Percentiles rank a stretch among this genome's conserved stretches.
Evolutionary conservation across 1,140 invertebrate genomes (phyloP).

Genomic region (Drosophila asahinai): DNA sequence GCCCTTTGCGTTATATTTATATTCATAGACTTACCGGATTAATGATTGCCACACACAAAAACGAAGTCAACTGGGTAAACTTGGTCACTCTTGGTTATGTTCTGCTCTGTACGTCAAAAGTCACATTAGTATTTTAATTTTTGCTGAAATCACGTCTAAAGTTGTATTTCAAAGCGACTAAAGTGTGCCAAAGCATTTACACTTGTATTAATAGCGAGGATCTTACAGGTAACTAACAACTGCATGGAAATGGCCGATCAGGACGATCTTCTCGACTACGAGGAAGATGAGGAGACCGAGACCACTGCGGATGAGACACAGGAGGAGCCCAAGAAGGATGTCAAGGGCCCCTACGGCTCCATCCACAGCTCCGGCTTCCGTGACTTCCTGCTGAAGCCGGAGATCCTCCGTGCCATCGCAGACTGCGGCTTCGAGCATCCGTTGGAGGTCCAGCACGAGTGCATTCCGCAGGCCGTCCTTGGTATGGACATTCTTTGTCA

Average conservation of each 20-base stretch:
- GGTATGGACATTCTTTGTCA: conserved; percentile 99
- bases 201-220: not conserved
- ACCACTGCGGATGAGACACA: conserved; percentile 90
- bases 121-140: conserved; percentile 6
- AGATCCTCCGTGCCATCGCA: conserved; percentile 98
- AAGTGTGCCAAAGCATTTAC: conserved; percentile 26
- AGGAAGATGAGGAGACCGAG: conserved; percentile 96
- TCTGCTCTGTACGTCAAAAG: conserved; percentile 15
- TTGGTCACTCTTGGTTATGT: conserved; percentile 9
- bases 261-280: conserved; percentile 97
- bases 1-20: too few species aligned
- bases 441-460: conserved; percentile 99
- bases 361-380: conserved; percentile 99
- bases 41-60: not conserved
- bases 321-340: conserved; percentile 94
- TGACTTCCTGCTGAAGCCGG: conserved; percentile 98
- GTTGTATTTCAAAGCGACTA: conserved; percentile 19
- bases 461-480: conserved; percentile 99
- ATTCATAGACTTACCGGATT: too few species aligned
- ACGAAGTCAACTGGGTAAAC: not conserved
- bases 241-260: conserved; percentile 92
- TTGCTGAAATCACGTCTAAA: conserved; percentile 11
- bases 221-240: conserved; percentile 17
- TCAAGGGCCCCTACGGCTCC: conserved; percentile 98
- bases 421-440: conserved; percentile 99